Base-by-base conservation (phyloP, 2,888 invertebrate species). In the Lasioglossum calceatum region DNA sequence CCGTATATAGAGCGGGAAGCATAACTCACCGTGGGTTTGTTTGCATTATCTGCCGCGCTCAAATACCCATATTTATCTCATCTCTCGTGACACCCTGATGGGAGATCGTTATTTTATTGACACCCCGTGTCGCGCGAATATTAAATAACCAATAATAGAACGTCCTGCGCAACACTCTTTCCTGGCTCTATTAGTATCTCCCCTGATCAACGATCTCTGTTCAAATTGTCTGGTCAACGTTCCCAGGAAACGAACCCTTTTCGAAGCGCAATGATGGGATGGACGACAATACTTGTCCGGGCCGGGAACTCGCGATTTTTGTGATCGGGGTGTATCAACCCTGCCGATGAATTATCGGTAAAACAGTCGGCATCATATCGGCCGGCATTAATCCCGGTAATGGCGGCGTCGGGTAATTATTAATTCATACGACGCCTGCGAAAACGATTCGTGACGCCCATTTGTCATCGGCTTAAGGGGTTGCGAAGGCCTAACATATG, bases 21-120 rank as follows among this genome's bases (percentile, higher is more conserved):
- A 94, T 94, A 94, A 94, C 92, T 94, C 94, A 94, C 90, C 88
- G 92, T 91, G 91, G 92, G 92, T 92, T 94, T 94, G 93, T 93
- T 94, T 93, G 93, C 93, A 94, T 94, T 94, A 94, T 94, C 91
- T 93, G 91, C 89, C 89, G 87, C 93, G 93, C 91, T 94, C 92
- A 93, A 94, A 93, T 92, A 94, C 91, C 92, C 93, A 93, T 94
- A 94, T 94, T 94, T 93, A 94, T 94, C 93, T 93, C 93, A 92
- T 93, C 92, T 93, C 92, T 88, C 91, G 90, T 92, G 92, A 91
- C 91, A 91, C 90, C 83, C 88, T 87, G 88, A 89, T 89, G 90
- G 90, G 86, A 84, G 90, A 92, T 93, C 91, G 92, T 92, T 93
- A 92, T 93, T 94, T 93, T 92, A 93, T 93, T 92, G 92, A 92